Evolutionary conservation across 2,797 vertebrate genomes (phyloP), one percentile per base, ranked within the genome.

Genomic region (Sebastes paucispinis): DNA sequence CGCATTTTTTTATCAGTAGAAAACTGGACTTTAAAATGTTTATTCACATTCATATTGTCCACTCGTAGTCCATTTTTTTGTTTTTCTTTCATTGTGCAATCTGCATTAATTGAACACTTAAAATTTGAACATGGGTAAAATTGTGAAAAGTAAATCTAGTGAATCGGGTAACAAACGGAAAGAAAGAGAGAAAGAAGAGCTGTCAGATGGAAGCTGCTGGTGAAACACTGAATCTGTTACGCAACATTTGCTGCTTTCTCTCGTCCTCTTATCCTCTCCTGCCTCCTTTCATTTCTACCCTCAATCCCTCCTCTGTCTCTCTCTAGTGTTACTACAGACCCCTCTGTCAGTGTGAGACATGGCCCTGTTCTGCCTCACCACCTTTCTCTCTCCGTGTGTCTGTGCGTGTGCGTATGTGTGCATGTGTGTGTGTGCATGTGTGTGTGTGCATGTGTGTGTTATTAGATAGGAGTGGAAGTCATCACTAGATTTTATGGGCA

Each of bases 401-500:
- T 3, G 6, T 47, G 14, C 29, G 57, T 60, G 24, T 11, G 13
- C 16, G 8, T 43, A 2, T 29, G 39, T 8, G 32, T 32, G 24
- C 24, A 24, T 31, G 36, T 34, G 8, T 29, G 65, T 20, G 10
- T 36, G 34, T 4, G 4, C 55, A 29, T 47, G 24, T 7, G 8
- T 47, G 36, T 27, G 36, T n/a, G 25, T 29, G 36, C 62, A 57
- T 79, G 11, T 54, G 16, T 50, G 57, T 62, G 70, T 62, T 57
- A 58, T 67, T 47, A 68, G 62, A 54, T 55, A 10, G n/a, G 39
- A 81, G 69, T 73, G 68, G 63, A 82, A 79, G 62, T 68, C 62
- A 52, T 81, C 70, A 34, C 52, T 66, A 59, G 43, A 31, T 24
- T 83, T 71, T 80, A 83, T 70, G 47, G 47, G 77, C 65, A 13